A percentile compares a stretch with the other conserved stretches of the same genome.
These are phyloP conservation scores for Cyclophora albipunctata DNA, from an alignment of 2,888 invertebrate species.

Conservation along the genomic window DNA sequence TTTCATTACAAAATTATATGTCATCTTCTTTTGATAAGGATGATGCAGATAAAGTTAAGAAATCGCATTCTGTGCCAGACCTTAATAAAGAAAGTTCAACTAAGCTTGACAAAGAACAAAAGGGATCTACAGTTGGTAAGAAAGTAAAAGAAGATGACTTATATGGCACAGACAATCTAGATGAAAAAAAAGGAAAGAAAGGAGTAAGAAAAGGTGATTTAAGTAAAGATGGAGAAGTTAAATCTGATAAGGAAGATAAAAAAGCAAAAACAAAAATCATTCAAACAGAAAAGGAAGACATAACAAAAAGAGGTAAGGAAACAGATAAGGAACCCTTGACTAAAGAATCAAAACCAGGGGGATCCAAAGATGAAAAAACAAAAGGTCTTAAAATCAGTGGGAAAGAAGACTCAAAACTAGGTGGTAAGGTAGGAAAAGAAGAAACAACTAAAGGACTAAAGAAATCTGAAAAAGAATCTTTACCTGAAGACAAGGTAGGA, in stretches of 20 bases:
- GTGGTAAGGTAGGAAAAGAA: neutral
- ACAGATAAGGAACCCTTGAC: neutral
- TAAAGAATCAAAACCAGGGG: neutral
- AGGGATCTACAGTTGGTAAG: neutral
- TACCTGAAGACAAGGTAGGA: neutral
- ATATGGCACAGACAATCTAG: too few species aligned
- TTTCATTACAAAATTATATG: too few species aligned
- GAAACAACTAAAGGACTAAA: conserved; percentile 5
- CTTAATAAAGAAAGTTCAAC: neutral
- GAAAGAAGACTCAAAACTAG: neutral
- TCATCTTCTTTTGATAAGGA: neutral
- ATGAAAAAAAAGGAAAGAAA: too few species aligned
- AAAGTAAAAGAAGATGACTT: neutral
- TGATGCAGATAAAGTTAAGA: neutral
- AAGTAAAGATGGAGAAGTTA: too few species aligned
- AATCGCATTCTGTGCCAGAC: neutral
- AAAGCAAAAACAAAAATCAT: too few species aligned
- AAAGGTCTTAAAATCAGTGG: neutral
- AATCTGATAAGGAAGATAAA: too few species aligned
- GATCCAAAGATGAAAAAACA: neutral
- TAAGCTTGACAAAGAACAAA: neutral
- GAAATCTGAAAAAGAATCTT: conserved; percentile 7
- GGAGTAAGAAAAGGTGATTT: too few species aligned
- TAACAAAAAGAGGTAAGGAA: neutral
- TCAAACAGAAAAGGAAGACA: neutral